phyloP scores from a whole-genome alignment of 2,113 vertebrate species.

The Dryoscopus gambensis region DNA sequence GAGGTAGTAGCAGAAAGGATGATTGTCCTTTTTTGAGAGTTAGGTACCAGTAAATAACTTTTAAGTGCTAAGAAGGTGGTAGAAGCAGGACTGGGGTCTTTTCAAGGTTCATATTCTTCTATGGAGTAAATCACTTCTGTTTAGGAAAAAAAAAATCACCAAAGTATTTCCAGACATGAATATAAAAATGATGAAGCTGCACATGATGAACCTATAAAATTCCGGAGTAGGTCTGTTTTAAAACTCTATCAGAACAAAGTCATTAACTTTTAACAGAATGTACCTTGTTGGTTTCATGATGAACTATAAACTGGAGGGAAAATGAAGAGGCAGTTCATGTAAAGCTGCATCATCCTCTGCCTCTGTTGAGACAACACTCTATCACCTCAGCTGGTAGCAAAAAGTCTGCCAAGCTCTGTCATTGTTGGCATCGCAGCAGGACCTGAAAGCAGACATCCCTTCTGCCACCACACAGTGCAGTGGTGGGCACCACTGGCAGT shows the following conservation, averaged over 20 bases:
- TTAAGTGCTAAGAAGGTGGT: not conserved
- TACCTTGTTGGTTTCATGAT: not conserved
- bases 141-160: not conserved
- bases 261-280: not conserved
- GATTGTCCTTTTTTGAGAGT: not conserved
- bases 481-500: not conserved
- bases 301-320: not conserved
- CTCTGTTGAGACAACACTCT: not conserved
- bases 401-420: not conserved
- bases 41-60: not conserved
- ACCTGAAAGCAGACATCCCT: not conserved
- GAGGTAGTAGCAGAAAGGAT: not conserved
- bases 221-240: not conserved
- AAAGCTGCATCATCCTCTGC: slow-evolving; percentile 2
- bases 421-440: not conserved
- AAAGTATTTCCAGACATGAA: not conserved
- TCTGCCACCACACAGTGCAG: not conserved
- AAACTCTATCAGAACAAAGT: not conserved
- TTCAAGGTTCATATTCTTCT: not conserved
- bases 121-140: not conserved
- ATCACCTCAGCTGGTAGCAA: not conserved
- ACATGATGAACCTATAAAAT: not conserved
- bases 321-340: not conserved
- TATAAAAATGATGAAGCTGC: not conserved
- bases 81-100: not conserved